Evolutionary conservation across 64 coral and sea anemone genomes (phyloP).

Genomic region (Porites lutea): DNA sequence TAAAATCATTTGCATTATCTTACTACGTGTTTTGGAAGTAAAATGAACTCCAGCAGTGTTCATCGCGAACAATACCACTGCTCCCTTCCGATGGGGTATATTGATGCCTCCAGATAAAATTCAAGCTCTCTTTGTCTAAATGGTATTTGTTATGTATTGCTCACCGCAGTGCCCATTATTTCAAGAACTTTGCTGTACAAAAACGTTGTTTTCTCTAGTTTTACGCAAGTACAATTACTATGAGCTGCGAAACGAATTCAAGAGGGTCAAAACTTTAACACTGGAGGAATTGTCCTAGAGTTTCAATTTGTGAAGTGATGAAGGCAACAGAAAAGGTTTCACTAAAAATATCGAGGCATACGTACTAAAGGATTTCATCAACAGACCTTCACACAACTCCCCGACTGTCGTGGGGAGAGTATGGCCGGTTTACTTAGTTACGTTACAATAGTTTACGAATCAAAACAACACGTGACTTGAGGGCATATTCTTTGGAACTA

Average conservation of each 20-base stretch:
- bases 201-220: background rate
- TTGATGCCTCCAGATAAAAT: background rate
- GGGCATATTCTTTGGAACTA: background rate
- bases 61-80: background rate
- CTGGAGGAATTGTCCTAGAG: no score
- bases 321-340: background rate
- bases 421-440: no score
- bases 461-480: conserved; percentile 36
- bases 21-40: background rate
- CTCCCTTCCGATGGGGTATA: background rate
- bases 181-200: background rate
- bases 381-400: no score
- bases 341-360: no score
- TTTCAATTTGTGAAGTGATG: background rate
- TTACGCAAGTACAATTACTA: conserved; percentile 1
- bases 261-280: no score
- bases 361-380: no score
- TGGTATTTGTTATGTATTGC: background rate
- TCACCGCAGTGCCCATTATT: background rate
- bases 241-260: no score
- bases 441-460: background rate
- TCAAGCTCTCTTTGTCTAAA: background rate
- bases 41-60: background rate
- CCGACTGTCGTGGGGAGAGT: no score
- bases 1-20: conserved; percentile 24